A percentile compares a stretch with the other conserved stretches of the same genome.
Evolutionary conservation across 2,797 vertebrate species (phyloP).

Genomic region (Crax fasciolata): DNA sequence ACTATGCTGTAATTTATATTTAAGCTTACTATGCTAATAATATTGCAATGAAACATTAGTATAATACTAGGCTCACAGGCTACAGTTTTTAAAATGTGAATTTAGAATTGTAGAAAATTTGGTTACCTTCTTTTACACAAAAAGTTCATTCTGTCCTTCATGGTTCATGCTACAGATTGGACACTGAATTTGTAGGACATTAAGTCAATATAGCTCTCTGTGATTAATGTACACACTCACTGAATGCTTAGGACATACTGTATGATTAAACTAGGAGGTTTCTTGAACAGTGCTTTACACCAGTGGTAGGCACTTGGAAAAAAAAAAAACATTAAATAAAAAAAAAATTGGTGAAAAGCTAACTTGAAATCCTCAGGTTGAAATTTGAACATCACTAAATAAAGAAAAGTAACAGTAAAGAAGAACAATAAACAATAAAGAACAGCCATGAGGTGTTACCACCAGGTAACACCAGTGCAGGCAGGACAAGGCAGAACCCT

Average conservation of each 20-base stretch:
- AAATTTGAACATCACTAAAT: not conserved
- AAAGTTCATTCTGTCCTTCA: not conserved
- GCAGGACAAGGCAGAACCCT: not conserved
- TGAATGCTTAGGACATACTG: not conserved
- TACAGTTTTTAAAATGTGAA: not conserved
- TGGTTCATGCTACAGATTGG: not conserved
- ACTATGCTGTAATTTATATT: not conserved
- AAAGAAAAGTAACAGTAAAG: not conserved
- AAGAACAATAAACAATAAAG: not conserved
- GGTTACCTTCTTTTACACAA: not conserved
- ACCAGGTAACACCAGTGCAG: accelerated
- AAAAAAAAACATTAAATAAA: not conserved
- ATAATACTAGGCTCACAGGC: not conserved
- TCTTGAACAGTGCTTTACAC: not conserved
- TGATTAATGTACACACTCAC: not conserved
- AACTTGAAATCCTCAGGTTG: not conserved
- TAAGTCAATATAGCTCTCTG: not conserved
- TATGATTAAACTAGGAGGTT: not conserved
- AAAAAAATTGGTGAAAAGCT: not conserved
- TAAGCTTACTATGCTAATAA: not conserved
- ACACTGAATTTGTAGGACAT: not conserved
- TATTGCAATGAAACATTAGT: not conserved
- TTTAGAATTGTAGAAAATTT: not conserved
- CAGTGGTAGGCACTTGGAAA: not conserved
- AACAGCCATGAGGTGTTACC: not conserved